Base-by-base conservation (phyloP, 2,888 invertebrate species). In the Drosophila infuscata region DNA sequence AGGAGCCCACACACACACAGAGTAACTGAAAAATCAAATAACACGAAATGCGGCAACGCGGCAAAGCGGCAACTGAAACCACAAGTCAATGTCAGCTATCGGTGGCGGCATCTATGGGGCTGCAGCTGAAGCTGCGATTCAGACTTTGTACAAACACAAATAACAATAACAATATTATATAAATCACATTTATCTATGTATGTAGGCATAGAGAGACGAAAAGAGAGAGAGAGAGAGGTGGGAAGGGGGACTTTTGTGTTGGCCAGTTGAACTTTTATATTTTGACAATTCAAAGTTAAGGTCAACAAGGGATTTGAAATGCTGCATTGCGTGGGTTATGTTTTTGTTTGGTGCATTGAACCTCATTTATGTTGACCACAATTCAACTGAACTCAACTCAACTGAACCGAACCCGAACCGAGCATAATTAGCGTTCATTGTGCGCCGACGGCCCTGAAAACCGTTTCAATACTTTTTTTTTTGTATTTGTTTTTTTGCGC, bases 1-100 rank as follows among this genome's bases (percentile, higher is more conserved):
- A 63, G 76, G 68, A 83, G 90, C 91, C 91, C 91, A 91, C 91
- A 91, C 91, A 91, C 91, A 91, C 91, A 91, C 89, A 85, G 68
- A 82, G 71, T 53, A 66, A 65, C 68, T 63, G 63, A 70, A 51
- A 46, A 74, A 43, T 59, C 38, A 46, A 67, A 58, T 35, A 60
- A 70, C 76, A 74, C 63, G 74, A 81, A 70, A 74, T 64, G 77
- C 80, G 72, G 65, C 57, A 59, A 61, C 20, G n/a, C 8, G 11
- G 35, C 35, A 53, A 15, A 52, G 32, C 61, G 72, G 82, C 87
- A 88, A 88, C 81, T 74, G 82, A 89, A 89, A 86, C 89, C 91
- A 84, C 88, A 91, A 91, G 91, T 91, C 91, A 91, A 91, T 91
- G 91, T 91, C 91, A 91, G 76, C 70, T 51, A 56, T 38, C 84